Percentiles rank a stretch among this genome's conserved stretches.
These are phyloP conservation scores for Tenthredo notha DNA, from an alignment of 2,888 invertebrate species.

Conservation along the genomic window DNA sequence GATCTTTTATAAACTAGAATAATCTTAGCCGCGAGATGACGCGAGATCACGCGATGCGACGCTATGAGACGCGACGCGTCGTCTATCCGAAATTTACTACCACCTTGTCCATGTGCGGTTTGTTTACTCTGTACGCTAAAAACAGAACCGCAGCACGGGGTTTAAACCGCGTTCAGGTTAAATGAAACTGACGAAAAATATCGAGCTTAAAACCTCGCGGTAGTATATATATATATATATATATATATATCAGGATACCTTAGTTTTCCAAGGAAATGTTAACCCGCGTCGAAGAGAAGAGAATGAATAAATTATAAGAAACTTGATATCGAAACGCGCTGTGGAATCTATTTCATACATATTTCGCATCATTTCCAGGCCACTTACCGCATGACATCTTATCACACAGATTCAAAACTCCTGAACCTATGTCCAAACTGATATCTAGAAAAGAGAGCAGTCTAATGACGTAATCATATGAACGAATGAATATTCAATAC, in stretches of 20 bases:
- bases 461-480: neutral
- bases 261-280: neutral
- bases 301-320: no score
- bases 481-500: conserved; percentile 68
- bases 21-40: neutral
- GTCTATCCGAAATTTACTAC: conserved; percentile 19
- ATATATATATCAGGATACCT: neutral
- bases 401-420: neutral
- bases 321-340: no score
- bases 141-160: conserved; percentile 14
- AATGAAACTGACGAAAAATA: neutral
- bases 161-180: neutral
- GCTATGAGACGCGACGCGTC: neutral
- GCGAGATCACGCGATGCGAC: neutral
- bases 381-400: no score
- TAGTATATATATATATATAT: no score
- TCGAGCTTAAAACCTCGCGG: neutral
- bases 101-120: conserved; percentile 46
- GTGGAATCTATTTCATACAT: no score
- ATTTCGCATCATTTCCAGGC: neutral
- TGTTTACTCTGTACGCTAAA: conserved; percentile 49
- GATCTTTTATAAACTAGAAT: neutral
- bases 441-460: neutral
- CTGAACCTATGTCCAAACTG: neutral
- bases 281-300: no score